A percentile compares a stretch with the other conserved stretches of the same genome.
phyloP scores from a whole-genome alignment of 2,888 invertebrate genomes.

The Caradrina kadenii region DNA sequence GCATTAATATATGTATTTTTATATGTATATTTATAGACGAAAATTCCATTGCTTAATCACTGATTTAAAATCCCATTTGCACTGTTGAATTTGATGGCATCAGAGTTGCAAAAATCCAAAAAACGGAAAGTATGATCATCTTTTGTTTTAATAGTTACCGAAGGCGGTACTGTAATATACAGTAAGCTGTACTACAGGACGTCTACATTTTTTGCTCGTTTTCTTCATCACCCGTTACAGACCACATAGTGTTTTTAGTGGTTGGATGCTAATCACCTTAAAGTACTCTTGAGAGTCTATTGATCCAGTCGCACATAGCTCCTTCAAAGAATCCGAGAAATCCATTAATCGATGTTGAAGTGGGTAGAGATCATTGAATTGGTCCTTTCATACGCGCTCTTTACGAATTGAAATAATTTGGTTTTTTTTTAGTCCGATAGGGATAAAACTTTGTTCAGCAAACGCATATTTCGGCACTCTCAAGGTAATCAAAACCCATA shows the following conservation, averaged over 20 bases:
- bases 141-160: too few relatives aligned
- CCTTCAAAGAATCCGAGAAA: conserved; percentile 15
- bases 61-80: conserved; percentile 1
- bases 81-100: not conserved
- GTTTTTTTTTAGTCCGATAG: not conserved
- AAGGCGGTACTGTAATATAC: not conserved
- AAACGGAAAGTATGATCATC: not conserved
- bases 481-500: too few relatives aligned
- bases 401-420: not conserved
- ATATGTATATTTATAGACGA: too few relatives aligned
- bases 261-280: conserved; percentile 22
- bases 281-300: conserved; percentile 33
- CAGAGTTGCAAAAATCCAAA: not conserved
- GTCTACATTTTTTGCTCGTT: not conserved
- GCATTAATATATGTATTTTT: too few relatives aligned
- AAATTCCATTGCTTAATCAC: not conserved
- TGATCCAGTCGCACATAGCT: conserved; percentile 8
- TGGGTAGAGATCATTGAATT: conserved; percentile 24
- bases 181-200: not conserved
- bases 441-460: not conserved
- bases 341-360: conserved; percentile 26
- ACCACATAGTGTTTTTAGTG: conserved; percentile 18
- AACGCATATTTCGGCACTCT: too few relatives aligned
- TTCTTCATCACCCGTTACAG: not conserved
- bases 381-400: not conserved